Conservation (phyloP, 2,888 invertebrate species). For the Lithophane socia region DNA sequence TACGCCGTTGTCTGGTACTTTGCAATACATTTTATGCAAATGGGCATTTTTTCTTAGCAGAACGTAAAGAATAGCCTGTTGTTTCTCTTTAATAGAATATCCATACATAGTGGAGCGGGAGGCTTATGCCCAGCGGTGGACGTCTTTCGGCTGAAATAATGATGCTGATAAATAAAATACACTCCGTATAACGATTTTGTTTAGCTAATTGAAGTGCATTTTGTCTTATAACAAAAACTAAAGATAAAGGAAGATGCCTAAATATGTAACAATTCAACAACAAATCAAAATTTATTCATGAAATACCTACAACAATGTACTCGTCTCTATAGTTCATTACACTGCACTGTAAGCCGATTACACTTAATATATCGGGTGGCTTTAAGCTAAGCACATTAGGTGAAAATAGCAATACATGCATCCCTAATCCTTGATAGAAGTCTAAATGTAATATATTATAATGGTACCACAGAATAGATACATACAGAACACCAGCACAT, state of each 20-base stretch:
- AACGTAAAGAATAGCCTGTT: neutral
- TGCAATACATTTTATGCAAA: constrained; percentile 1
- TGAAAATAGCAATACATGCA: constrained; percentile 28
- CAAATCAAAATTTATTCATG: neutral
- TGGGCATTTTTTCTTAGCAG: neutral
- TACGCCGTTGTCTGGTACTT: neutral
- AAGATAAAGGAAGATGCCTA: neutral
- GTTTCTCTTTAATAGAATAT: neutral
- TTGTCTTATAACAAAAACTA: neutral
- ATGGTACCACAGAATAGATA: neutral
- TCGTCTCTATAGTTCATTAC: constrained; percentile 2
- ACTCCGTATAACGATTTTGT: neutral
- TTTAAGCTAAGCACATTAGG: constrained; percentile 30
- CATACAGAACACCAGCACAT: neutral
- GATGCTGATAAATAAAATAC: neutral
- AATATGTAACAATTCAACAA: neutral
- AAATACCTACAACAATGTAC: neutral
- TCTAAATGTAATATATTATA: neutral
- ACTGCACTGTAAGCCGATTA: constrained; percentile 36
- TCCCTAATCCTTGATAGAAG: constrained; percentile 32
- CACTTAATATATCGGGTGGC: neutral
- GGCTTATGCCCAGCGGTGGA: neutral
- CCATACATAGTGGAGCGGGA: neutral
- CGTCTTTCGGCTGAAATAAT: neutral
- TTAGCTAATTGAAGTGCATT: neutral